Percentiles rank a stretch among this genome's conserved stretches.
These are phyloP conservation scores for Aphelenchoides avenae DNA, from an alignment of 1,140 invertebrate genomes.

Conservation along the genomic window DNA sequence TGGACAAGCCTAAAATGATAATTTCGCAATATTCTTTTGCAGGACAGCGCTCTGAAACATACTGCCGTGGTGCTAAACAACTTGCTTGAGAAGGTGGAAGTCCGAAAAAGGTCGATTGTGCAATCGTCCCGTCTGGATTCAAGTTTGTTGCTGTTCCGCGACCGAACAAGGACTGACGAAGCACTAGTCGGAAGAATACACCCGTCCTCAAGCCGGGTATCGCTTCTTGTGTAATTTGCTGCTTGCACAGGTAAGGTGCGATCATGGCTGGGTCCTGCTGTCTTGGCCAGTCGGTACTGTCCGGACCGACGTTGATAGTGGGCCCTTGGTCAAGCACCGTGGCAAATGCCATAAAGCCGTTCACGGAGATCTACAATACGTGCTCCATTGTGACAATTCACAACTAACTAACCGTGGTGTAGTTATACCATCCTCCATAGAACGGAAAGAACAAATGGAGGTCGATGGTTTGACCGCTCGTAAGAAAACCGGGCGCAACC, in stretches of 20 bases:
- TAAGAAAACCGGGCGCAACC: constrained; percentile 55
- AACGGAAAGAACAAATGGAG: constrained; percentile 58
- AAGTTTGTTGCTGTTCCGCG: constrained; percentile 45
- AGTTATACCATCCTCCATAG: constrained; percentile 59
- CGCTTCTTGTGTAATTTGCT: constrained; percentile 53
- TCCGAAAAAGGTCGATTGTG: constrained; percentile 54
- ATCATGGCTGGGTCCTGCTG: constrained; percentile 59
- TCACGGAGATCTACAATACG: constrained; percentile 53
- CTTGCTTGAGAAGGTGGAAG: constrained; percentile 22
- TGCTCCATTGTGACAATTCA: not conserved
- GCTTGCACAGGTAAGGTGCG: constrained; percentile 58
- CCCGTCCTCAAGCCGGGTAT: constrained; percentile 52
- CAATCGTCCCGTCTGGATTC: constrained; percentile 48
- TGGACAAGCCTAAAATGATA: constrained; percentile 42
- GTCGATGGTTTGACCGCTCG: constrained; percentile 58
- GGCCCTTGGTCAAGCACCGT: constrained; percentile 58
- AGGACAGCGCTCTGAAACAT: not conserved
- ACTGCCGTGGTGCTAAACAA: not conserved
- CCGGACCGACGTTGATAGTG: constrained; percentile 58
- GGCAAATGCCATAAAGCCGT: constrained; percentile 59
- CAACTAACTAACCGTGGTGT: constrained; percentile 50
- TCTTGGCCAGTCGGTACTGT: constrained; percentile 56
- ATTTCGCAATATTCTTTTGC: not conserved
- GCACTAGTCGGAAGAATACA: constrained; percentile 55
- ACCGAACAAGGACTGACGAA: constrained; percentile 56